Conservation (phyloP, 92 coral and sea anemone genomes). For the Epizoanthus stellaris region DNA sequence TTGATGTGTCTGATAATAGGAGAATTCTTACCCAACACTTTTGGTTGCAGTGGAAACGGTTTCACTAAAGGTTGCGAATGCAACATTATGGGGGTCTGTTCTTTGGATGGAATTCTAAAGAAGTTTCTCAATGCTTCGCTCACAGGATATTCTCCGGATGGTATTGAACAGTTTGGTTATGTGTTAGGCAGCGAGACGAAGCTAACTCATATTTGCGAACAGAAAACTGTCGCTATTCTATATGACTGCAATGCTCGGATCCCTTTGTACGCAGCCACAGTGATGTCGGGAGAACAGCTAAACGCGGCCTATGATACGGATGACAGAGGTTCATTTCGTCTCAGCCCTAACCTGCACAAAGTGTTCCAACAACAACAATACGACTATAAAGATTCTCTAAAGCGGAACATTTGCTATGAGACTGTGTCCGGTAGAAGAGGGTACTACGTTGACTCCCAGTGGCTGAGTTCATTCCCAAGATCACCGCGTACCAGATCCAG, state of each 20-base stretch:
- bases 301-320: background rate
- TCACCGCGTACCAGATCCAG: too few relatives aligned
- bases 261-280: slow-evolving; percentile 44
- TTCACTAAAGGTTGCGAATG: background rate
- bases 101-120: background rate
- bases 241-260: slow-evolving; percentile 46
- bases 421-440: background rate
- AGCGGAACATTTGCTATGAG: background rate
- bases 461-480: background rate
- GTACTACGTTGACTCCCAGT: background rate
- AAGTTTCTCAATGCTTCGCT: background rate
- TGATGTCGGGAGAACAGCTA: slow-evolving; percentile 30
- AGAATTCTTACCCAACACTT: background rate
- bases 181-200: background rate
- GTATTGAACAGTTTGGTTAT: slow-evolving; percentile 15
- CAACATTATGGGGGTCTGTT: slow-evolving; percentile 2
- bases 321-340: background rate
- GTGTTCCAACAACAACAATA: background rate
- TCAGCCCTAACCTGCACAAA: background rate
- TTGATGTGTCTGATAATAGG: too few relatives aligned
- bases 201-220: slow-evolving; percentile 16
- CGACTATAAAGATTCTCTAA: background rate
- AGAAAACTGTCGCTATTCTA: slow-evolving; percentile 35
- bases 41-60: background rate
- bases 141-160: background rate